Base-by-base conservation (phyloP, 2,113 vertebrate species). In the Dascyllus trimaculatus region DNA sequence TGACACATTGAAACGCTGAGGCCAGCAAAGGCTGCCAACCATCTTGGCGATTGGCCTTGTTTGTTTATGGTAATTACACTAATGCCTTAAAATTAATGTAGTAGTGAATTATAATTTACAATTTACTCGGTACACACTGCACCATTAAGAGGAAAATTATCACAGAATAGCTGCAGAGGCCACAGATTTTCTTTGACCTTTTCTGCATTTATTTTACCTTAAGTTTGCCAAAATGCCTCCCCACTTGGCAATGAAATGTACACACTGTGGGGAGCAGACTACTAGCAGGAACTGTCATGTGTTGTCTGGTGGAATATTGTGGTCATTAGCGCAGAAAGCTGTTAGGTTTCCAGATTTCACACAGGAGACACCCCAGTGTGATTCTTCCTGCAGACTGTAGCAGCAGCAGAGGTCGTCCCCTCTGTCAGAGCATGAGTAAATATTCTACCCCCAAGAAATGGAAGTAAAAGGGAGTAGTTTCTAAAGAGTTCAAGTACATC, bases 51-150 rank as follows among this genome's bases (percentile, higher is more conserved):
- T n/a, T 19, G 26, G 18, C 35, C 38, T 69, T 56, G 51, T 56
- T 69, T 69, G 32, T 82, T 80, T 72, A 59, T 79, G 54, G 18
- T 53, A 61, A 83, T 70, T 69, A 74, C 29, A 40, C 1, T 52
- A 80, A 40, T 80, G n/a, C 32, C 35, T 71, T 17, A 43, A 25
- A 80, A 68, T 68, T 1, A 74, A 76, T 57, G 10, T 3, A 24
- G 2, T 51, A 69, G 70, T 51, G 1, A 59, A 29, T 52, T 6
- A 46, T 66, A 15, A n/a, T 64, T 62, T 24, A 40, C 4, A 61
- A 48, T 48, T 59, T 26, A 24, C 9, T 49, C 54, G 11, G 7
- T 52, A 29, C 8, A 43, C 4, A 5, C 32, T 43, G 51, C 17
- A 64, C 56, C 24, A 61, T 66, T 69, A 46, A 26, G 4, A 58